phyloP scores from a whole-genome alignment of 2,888 invertebrate species.

The Teleiodes luculella region DNA sequence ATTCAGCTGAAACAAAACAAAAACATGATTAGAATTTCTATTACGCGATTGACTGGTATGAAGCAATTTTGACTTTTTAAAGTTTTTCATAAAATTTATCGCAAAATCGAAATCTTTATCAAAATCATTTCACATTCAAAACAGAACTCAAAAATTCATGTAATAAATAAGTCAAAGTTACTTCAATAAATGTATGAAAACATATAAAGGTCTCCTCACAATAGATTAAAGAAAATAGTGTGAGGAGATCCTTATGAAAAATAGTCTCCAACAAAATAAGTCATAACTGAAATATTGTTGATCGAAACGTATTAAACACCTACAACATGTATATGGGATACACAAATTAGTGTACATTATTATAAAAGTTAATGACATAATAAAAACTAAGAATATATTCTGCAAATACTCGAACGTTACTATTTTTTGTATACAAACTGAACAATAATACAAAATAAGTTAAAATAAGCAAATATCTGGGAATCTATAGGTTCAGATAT shows the following conservation, averaged over 20 bases:
- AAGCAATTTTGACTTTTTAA: not conserved
- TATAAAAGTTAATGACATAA: constrained; percentile 35
- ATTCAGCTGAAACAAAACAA: constrained; percentile 19
- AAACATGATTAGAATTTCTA: constrained; percentile 1
- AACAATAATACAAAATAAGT: too few relatives aligned
- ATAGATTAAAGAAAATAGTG: not conserved
- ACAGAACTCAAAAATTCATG: constrained; percentile 24
- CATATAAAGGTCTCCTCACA: not conserved
- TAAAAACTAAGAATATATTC: not conserved
- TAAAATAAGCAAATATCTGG: too few relatives aligned
- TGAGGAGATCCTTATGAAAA: constrained; percentile 8
- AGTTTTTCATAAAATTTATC: constrained; percentile 2
- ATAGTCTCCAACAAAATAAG: constrained; percentile 13
- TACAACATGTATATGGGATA: constrained; percentile 36
- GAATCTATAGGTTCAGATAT: too few relatives aligned
- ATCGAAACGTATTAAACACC: constrained; percentile 13
- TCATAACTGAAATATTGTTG: constrained; percentile 12
- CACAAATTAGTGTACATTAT: constrained; percentile 64
- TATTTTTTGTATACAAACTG: too few relatives aligned
- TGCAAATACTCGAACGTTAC: constrained; percentile 7
- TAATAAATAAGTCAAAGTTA: constrained; percentile 24
- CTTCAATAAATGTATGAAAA: constrained; percentile 12
- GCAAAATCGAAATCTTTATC: constrained; percentile 18
- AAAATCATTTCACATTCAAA: constrained; percentile 13
- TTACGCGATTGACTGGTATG: not conserved